A percentile compares a stretch with the other conserved stretches of the same genome.
These are phyloP conservation scores for Chrysopa pallens DNA, from an alignment of 1,140 invertebrate genomes.

Conservation along the genomic window DNA sequence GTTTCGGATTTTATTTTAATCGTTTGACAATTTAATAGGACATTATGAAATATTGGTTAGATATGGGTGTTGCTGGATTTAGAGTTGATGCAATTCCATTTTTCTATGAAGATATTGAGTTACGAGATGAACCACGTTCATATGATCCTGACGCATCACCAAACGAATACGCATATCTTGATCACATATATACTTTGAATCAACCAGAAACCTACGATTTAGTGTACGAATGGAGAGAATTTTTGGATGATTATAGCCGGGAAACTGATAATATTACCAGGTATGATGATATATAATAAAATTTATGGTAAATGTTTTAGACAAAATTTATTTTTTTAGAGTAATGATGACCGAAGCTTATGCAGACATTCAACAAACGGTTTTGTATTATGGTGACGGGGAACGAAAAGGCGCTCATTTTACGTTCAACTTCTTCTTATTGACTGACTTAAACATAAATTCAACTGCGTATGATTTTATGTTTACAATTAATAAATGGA, in stretches of 20 bases:
- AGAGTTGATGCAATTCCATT: constrained; percentile 45
- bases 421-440: constrained; percentile 51
- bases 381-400: constrained; percentile 33
- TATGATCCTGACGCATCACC: constrained; percentile 20
- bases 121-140: constrained; percentile 31
- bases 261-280: constrained; percentile 16
- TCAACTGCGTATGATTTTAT: constrained; percentile 28
- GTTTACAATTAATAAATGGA: constrained; percentile 30
- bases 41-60: constrained; percentile 52
- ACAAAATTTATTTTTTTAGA: constrained; percentile 16
- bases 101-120: constrained; percentile 32
- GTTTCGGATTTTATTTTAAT: too few species aligned
- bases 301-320: constrained; percentile 3
- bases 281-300: constrained; percentile 13
- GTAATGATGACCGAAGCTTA: constrained; percentile 61
- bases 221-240: constrained; percentile 33
- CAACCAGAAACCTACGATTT: constrained; percentile 34
- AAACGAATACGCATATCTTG: constrained; percentile 33
- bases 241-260: constrained; percentile 25
- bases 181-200: constrained; percentile 44
- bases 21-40: too few species aligned
- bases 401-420: constrained; percentile 35
- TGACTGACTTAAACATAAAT: constrained; percentile 23
- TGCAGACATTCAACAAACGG: constrained; percentile 32
- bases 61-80: constrained; percentile 56